Base-by-base conservation (phyloP, 2,888 invertebrate species). In the Sinhomidia bicolor region DNA sequence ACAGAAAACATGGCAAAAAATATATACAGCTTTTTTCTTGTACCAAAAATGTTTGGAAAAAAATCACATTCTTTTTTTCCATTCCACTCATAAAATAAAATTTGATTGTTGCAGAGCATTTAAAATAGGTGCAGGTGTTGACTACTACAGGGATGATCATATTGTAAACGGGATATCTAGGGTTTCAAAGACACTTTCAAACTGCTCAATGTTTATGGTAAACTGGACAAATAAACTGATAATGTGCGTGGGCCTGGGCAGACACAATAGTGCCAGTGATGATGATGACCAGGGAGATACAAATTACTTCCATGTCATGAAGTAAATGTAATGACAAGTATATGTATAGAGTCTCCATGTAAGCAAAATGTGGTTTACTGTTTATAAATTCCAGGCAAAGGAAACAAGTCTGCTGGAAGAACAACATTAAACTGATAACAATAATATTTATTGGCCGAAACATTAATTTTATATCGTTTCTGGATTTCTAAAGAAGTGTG, bases 381-480 rank as follows among this genome's bases (percentile, higher is more conserved):
- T 36, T 7, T 36, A 36, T 36, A 7, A 7, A 36, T 5, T n/a
- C n/a, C 36, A 36, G 4, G 36, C 36, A 7, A 29, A 36, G 65
- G 20, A 57, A n/a, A n/a, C 26, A 26, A 23, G 23, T 36, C 4
- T 36, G 36, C n/a, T 36, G 36, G 7, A 36, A 62, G 2, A 29
- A 23, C 26, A 62, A 12, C 6, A 14, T 36, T 36, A 10, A 36
- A 65, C 36, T 68, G 41, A 68, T 68, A 68, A 26, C 26, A 60
- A 60, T 32, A 80, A 80, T 62, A 60, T 62, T 44, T 81, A 60
- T 79, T 79, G 79, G 23, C n/a, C 29, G 17, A 26, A 17, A 36
- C 68, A 68, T 68, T 41, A 41, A 68, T 36, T 68, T 68, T n/a
- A 60, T 26, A 12, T 60, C 10, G 10, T 1, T 12, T 10, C 6